Evolutionary conservation across 2,888 invertebrate species (phyloP), one percentile per base, ranked within the genome.

Genomic region (Drosophila yooni): DNA sequence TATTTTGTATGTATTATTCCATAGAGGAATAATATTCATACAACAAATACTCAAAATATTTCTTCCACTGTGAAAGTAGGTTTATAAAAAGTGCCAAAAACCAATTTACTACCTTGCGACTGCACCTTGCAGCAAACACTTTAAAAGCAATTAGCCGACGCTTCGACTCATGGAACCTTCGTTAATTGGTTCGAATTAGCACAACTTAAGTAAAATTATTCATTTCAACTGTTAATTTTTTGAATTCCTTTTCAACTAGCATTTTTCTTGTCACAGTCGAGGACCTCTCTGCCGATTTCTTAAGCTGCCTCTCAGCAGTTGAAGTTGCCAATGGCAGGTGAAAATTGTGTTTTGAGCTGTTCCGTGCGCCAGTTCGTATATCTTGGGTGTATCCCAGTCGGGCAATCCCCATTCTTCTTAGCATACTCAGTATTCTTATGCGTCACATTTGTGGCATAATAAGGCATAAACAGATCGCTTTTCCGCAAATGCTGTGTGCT

Each of bases 401-500:
- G 2, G 15, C 8, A 25, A 8, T 53, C 34, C n/a, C 1, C 27
- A 15, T 15, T 34, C 5, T 36, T 3, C 25, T 21, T 31, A 31
- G 11, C 57, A 21, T 31, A 10, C n/a, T 27, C 10, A 15, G 38
- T 25, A 50, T 29, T 33, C 21, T 25, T 33, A 15, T 40, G 38
- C 48, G 53, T 38, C 66, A 66, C 31, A 46, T 15, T 31, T 31
- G 10, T 15, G n/a, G 31, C 69, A 68, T 79, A 79, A 79, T 69
- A 68, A 72, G 76, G 34, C 56, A 60, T 63, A 75, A 71, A 68
- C 63, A 51, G 67, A 68, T 79, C 38, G 62, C 61, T 48, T 64
- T 33, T 48, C 36, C 61, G 36, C 62, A 65, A 53, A 59, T 54
- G 62, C 61, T 68, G 46, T 54, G 66, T 33, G 88, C 88, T 84